phyloP scores from a whole-genome alignment of 92 coral and sea anemone species.

The Porites rus region DNA sequence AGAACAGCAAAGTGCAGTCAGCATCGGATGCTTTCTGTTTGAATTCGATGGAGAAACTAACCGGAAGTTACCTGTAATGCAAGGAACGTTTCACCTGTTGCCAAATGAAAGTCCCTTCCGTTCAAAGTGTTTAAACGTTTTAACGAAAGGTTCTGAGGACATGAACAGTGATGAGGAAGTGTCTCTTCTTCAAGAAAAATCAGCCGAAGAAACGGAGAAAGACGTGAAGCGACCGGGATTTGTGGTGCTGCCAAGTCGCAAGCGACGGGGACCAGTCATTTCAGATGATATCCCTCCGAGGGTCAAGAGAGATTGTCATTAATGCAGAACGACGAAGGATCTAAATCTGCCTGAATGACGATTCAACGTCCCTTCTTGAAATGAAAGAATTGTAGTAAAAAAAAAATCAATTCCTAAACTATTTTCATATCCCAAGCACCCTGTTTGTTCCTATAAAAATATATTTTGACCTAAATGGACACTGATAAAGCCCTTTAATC shows the following conservation, averaged over 20 bases:
- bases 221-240: background rate
- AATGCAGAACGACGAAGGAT: background rate
- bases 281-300: background rate
- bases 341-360: background rate
- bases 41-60: conserved; percentile 7
- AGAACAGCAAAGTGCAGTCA: conserved; percentile 6
- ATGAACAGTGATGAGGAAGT: conserved; percentile 1
- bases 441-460: too few species aligned
- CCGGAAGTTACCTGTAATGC: conserved; percentile 8
- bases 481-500: too few species aligned
- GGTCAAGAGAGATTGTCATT: background rate
- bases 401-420: too few species aligned
- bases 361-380: too few species aligned
- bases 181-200: background rate
- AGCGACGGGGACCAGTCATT: background rate
- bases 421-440: too few species aligned
- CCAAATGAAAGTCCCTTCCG: conserved; percentile 52
- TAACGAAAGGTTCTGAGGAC: conserved; percentile 6
- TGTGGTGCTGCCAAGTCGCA: background rate
- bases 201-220: background rate
- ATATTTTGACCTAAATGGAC: too few species aligned
- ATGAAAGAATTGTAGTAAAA: too few species aligned
- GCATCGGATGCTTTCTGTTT: conserved; percentile 46
- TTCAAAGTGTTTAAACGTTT: conserved; percentile 8
- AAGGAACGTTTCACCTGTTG: conserved; percentile 28